phyloP scores from a whole-genome alignment of 2,888 invertebrate genomes.

The Nemoura dubitans region DNA sequence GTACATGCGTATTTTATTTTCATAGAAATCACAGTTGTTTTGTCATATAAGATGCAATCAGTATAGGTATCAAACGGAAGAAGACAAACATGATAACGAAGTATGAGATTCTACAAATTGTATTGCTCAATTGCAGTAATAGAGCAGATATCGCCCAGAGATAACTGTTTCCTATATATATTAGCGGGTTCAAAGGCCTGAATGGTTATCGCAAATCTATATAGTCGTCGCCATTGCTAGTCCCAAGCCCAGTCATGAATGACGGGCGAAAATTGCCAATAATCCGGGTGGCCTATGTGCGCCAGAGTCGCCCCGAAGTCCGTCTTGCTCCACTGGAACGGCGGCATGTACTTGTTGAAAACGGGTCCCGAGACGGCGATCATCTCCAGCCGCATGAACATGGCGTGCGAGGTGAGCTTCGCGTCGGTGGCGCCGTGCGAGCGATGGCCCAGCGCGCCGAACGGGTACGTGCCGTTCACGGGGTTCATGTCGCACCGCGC shows the following conservation, averaged over 20 bases:
- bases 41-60: not conserved
- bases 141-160: not conserved
- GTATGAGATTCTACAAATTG: not conserved
- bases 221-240: not conserved
- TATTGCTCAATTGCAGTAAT: not conserved
- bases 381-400: conserved; percentile 63
- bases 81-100: not conserved
- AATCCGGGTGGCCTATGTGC: conserved; percentile 76
- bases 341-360: conserved; percentile 68
- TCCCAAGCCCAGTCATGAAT: conserved; percentile 62
- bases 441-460: conserved; percentile 73
- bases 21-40: not conserved
- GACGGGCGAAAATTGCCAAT: conserved; percentile 71
- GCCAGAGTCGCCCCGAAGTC: conserved; percentile 65
- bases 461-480: conserved; percentile 74
- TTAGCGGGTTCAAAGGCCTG: not conserved
- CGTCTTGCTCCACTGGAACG: conserved; percentile 72
- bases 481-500: conserved; percentile 77
- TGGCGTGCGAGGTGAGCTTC: conserved; percentile 66
- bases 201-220: not conserved
- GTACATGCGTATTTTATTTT: not conserved
- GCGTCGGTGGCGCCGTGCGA: conserved; percentile 76
- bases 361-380: conserved; percentile 66
- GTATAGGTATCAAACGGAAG: not conserved
- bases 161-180: not conserved